Conservation (phyloP, 2,888 invertebrate genomes). For the Cataglyphis livida region DNA sequence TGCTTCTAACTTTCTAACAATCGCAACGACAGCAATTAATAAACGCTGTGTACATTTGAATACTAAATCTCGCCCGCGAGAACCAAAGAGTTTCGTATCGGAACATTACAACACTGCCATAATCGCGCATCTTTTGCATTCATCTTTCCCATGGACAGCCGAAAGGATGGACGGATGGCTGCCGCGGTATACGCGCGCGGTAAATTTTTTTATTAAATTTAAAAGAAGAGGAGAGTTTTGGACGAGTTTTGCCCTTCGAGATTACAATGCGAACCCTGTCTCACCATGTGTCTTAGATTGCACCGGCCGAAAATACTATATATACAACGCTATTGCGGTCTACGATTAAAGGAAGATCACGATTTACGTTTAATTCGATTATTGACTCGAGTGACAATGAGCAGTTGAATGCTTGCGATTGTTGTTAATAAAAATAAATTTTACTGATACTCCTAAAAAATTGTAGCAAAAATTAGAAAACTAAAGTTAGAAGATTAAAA, state of each 20-base stretch:
- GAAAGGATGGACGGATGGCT: conserved; percentile 83
- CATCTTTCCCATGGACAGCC: conserved; percentile 73
- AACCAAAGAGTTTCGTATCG: conserved; percentile 67
- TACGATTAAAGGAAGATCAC: conserved; percentile 38
- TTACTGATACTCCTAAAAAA: background rate
- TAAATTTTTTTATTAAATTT: conserved; percentile 53
- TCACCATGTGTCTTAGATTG: conserved; percentile 61
- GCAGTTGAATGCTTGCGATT: background rate
- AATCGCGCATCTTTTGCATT: conserved; percentile 28
- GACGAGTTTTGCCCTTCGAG: conserved; percentile 66
- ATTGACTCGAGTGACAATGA: conserved; percentile 8
- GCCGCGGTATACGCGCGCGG: conserved; percentile 60
- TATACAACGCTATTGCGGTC: conserved; percentile 27
- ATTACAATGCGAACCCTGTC: conserved; percentile 70
- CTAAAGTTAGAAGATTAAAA: background rate
- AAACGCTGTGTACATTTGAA: conserved; percentile 43
- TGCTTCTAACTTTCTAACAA: conserved; percentile 33
- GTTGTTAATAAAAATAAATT: background rate
- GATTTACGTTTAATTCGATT: background rate
- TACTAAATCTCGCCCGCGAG: conserved; percentile 81
- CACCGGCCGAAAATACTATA: conserved; percentile 53
- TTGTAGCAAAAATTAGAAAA: background rate
- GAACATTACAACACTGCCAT: conserved; percentile 50
- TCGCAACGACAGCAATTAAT: conserved; percentile 52
- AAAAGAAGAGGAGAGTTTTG: conserved; percentile 62